Evolutionary conservation across 2,888 invertebrate genomes (phyloP).

Genomic region (Tachina lurida): DNA sequence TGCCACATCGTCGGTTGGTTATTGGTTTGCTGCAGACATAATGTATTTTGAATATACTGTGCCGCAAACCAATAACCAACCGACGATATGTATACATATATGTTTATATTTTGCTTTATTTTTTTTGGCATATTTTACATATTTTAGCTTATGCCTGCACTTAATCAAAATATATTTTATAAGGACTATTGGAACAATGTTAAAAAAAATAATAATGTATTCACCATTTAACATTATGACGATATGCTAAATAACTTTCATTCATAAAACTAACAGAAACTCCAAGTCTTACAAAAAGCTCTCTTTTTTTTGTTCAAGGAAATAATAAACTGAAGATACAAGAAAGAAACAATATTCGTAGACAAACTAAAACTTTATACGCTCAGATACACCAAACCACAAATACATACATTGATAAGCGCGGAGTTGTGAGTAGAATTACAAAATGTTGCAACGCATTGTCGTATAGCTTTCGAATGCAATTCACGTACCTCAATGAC

Average conservation of each 20-base stretch:
- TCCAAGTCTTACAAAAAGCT: background rate
- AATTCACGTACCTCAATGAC: constrained; percentile 54
- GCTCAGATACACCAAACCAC: background rate
- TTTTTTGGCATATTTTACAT: too few species aligned
- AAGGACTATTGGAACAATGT: background rate
- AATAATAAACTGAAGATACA: background rate
- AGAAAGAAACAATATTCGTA: background rate
- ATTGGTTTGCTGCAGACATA: too few species aligned
- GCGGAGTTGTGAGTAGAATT: constrained; percentile 19
- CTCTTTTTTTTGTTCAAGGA: background rate
- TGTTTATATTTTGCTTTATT: too few species aligned
- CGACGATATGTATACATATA: too few species aligned
- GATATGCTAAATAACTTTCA: constrained; percentile 38
- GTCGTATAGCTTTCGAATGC: constrained; percentile 38
- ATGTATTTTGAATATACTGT: too few species aligned
- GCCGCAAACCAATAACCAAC: too few species aligned
- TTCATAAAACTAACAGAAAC: constrained; percentile 54
- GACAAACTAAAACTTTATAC: background rate
- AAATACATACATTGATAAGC: background rate
- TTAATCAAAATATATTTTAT: too few species aligned
- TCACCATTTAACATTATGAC: constrained; percentile 19
- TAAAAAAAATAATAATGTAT: background rate
- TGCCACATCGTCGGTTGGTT: too few species aligned
- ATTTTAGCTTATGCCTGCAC: too few species aligned
- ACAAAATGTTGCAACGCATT: constrained; percentile 13